Evolutionary conservation across 2,113 vertebrate species (phyloP), one percentile per base, ranked within the genome.

Genomic region (Nansenia antarctica): DNA sequence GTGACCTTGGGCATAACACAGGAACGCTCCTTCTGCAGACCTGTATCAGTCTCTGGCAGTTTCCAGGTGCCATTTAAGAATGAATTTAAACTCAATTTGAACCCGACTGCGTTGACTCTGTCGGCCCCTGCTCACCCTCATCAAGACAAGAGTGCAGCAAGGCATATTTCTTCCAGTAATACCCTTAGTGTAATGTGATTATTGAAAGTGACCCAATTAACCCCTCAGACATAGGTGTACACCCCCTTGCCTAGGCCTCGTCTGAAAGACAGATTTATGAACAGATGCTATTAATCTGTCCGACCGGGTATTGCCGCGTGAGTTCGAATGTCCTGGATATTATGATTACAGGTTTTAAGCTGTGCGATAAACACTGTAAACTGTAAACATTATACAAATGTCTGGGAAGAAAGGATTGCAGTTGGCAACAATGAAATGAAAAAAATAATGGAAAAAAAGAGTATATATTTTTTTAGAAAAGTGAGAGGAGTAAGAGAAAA

Each of bases 181-280:
- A 84, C 79, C 73, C 67, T 77, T 85, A 83, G 83, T 82, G 82
- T 87, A 83, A 84, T 82, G 82, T 87, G 87, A 85, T 90, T 85
- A 91, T 85, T 87, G 79, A 83, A 79, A 87, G 67, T 79, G 74
- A 82, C 80, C 88, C 77, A 87, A 88, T 88, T 88, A 86, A 84
- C 85, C 72, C 77, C 78, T 74, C 20, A 27, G 82, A 80, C 77
- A 63, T 27, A 67, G 66, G 71, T 63, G 53, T 72, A n/a, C n/a
- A n/a, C n/a, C 72, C 67, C 73, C 39, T n/a, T 37, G 71, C 69
- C 71, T 72, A 18, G 78, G 79, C 18, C 9, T n/a, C 35, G 15
- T n/a, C 45, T 47, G 64, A 82, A 84, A 67, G 79, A 73, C 73
- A 86, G 67, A 84, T 87, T 82, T 83, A 82, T 76, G 81, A 65